Evolutionary conservation across 2,888 invertebrate genomes (phyloP).

Genomic region (Agonopterix subpropinquella): DNA sequence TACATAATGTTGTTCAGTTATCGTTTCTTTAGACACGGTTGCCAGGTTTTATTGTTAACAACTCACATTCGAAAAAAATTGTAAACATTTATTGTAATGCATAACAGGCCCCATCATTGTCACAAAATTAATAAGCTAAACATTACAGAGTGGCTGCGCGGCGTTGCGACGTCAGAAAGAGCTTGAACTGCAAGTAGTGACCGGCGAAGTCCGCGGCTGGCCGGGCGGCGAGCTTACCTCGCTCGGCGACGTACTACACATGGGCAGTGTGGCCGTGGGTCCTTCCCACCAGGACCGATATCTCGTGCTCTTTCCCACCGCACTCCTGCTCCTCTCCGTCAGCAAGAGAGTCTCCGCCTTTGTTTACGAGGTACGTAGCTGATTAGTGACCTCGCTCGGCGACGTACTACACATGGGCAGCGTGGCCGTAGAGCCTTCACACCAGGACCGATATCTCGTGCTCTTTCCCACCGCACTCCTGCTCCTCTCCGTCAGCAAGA

Average conservation of each 20-base stretch:
- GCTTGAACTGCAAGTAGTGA: constrained; percentile 95
- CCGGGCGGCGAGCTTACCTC: constrained; percentile 80
- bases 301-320: constrained; percentile 92
- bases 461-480: constrained; percentile 93
- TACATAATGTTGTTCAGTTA: too few species aligned
- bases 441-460: constrained; percentile 92
- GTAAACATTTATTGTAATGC: too few species aligned
- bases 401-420: constrained; percentile 95
- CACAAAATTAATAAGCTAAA: not conserved
- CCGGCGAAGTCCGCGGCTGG: constrained; percentile 96
- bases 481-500: constrained; percentile 91
- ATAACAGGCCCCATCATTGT: too few species aligned
- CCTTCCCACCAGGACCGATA: constrained; percentile 92
- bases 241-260: constrained; percentile 91
- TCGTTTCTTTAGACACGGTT: too few species aligned
- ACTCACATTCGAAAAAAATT: too few species aligned
- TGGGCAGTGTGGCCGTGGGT: constrained; percentile 94
- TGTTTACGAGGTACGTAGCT: constrained; percentile 92
- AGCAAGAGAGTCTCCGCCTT: constrained; percentile 95
- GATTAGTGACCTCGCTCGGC: constrained; percentile 81
- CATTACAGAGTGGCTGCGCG: constrained; percentile 87
- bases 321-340: constrained; percentile 91
- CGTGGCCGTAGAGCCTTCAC: constrained; percentile 89
- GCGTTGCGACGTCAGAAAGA: constrained; percentile 95
- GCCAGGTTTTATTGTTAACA: too few species aligned